Evolutionary conservation across 2,888 invertebrate species (phyloP), one percentile per base, ranked within the genome.

Genomic region (Tetropium fuscum): DNA sequence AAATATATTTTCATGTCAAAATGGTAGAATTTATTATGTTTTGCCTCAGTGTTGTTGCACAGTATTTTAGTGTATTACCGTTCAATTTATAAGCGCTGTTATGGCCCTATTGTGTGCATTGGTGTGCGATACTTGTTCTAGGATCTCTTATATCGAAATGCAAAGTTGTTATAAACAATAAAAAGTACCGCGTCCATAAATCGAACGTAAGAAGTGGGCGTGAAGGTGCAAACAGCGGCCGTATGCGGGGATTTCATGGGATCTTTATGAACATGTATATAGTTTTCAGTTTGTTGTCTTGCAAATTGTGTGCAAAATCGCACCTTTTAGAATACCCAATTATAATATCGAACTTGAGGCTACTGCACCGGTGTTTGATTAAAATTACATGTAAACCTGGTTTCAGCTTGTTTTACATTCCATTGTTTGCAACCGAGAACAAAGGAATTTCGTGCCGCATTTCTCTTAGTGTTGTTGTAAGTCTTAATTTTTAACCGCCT

Each of bases 351-450:
- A 76, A 74, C 73, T 74, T 61, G 71, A 70, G 74, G 76, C 78
- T 78, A 76, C 76, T 72, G 74, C 73, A 66, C 70, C 72, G 75
- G 75, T 73, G 78, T 80, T 81, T 81, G 80, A 81, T 81, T 81
- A 81, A 81, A 81, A 81, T 80, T 81, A 80, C 81, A 81, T 81
- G 81, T 81, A 81, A 81, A 80, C 79, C 75, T 71, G 76, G 77
- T 69, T 75, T 74, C 75, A 69, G 79, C 80, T 81, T 81, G 81
- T 81, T 81, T 81, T 80, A 81, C 81, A 81, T 81, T 80, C 81
- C 79, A 81, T 81, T 81, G 81, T 81, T 79, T 77, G 75, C 78
- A 74, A 71, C 68, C 68, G 74, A 78, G 78, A 80, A 81, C 81
- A 81, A 81, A 80, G 80, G 77, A 73, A 77, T 77, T 78, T 80